Base-by-base conservation (phyloP, 1,140 invertebrate species). In the Macrobrachium nipponense region DNA sequence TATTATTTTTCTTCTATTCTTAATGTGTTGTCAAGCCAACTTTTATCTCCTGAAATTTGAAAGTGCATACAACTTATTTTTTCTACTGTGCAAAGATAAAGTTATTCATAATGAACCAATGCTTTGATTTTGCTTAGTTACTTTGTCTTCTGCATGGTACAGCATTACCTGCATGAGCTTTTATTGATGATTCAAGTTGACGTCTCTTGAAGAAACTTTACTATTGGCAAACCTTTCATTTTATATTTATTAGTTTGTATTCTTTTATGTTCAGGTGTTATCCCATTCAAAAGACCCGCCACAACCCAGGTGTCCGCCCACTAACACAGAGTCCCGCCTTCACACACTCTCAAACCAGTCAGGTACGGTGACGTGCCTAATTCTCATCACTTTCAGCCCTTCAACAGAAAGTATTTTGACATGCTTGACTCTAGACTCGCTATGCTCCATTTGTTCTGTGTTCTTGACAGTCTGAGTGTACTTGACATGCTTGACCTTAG, bases 231-330 rank as follows among this genome's bases (percentile, higher is more conserved):
- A 20, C 58, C 27, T 79, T 64, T 27, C 23, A 23, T 60, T 60
- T 43, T 27, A 60, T 61, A 59, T 61, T 79, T 79, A 79, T 80
- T 80, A 44, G 36, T 58, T 80, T 66, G 62, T 80, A 14, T 80
- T 68, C 68, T 72, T 43, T 72, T 72, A 36, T 36, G 66, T 72
- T 79, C 83, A 85, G 83, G 83, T 85, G 76, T 85, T 85, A 85
- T 79, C 75, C 83, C 83, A 79, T 85, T 79, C 76, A 58, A 85
- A 79, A 79, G 83, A 85, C 62, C 66, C 27, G 83, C 83, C 76
- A 79, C 61, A 43, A 70, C 75, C 83, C 83, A 85, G 83, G 66
- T 70, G 62, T 70, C 66, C 83, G 76, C 66, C 83, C 83, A 85
- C 83, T 85, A 85, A 85, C 83, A 79, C 76, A 70, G 76, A 79